Conservation (phyloP, 2,113 vertebrate genomes). For the Poeciliopsis prolifica region DNA sequence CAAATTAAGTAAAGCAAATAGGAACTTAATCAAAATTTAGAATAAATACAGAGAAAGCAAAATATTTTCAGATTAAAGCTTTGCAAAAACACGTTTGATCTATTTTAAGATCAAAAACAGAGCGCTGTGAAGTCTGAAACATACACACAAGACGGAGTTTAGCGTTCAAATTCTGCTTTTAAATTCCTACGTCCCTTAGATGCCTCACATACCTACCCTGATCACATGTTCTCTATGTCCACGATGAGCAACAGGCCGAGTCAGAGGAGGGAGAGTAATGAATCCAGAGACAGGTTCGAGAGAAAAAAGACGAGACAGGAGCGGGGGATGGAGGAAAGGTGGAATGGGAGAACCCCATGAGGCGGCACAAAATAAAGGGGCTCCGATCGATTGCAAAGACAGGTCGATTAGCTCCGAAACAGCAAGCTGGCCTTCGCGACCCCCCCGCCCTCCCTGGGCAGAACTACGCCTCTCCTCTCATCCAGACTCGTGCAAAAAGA, state of each 20-base stretch:
- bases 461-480: constrained; percentile 10
- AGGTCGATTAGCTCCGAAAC: constrained; percentile 55
- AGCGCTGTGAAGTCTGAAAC: background rate
- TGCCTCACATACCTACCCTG: constrained; percentile 6
- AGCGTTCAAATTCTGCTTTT: background rate
- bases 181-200: background rate
- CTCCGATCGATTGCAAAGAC: constrained; percentile 49
- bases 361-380: constrained; percentile 61
- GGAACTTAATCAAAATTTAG: background rate
- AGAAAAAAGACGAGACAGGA: background rate
- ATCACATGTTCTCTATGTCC: background rate
- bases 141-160: no score
- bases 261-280: background rate
- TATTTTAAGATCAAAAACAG: background rate
- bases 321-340: background rate
- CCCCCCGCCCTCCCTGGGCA: constrained; percentile 3
- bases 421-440: constrained; percentile 41
- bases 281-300: background rate
- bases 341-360: background rate
- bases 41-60: background rate
- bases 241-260: constrained; percentile 2
- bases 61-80: background rate
- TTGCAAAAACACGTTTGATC: background rate
- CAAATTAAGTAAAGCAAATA: no score
- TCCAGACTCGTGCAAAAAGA: background rate